Percentiles rank a stretch among this genome's conserved stretches.
Evolutionary conservation across 2,113 vertebrate species (phyloP).

Genomic region (Pterophyllum scalare): DNA sequence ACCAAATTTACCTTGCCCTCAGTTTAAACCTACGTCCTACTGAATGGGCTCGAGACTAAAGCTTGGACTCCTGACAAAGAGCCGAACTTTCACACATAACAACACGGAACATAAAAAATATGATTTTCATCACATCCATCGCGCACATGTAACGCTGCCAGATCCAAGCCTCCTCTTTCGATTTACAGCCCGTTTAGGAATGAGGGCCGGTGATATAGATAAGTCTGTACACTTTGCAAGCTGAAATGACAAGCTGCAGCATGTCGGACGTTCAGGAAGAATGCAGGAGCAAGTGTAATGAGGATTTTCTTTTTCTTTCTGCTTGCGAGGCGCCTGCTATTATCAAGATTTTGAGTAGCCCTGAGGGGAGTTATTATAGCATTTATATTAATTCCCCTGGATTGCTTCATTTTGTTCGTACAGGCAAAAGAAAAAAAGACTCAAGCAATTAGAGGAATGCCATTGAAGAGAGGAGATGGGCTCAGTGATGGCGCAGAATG

Average conservation of each 20-base stretch:
- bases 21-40: constrained; percentile 51
- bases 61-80: constrained; percentile 37
- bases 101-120: constrained; percentile 32
- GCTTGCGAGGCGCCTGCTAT: constrained; percentile 79
- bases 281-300: constrained; percentile 79
- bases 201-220: constrained; percentile 51
- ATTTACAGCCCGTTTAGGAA: constrained; percentile 45
- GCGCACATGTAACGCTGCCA: constrained; percentile 38
- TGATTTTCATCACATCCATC: constrained; percentile 44
- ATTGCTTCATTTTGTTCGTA: constrained; percentile 77
- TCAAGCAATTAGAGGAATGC: constrained; percentile 57
- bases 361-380: constrained; percentile 79
- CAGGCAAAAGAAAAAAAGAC: constrained; percentile 64
- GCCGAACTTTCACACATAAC: constrained; percentile 27
- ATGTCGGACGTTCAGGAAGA: constrained; percentile 69
- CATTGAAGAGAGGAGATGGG: constrained; percentile 14
- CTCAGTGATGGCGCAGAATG: constrained; percentile 5
- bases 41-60: neutral
- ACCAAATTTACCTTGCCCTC: constrained; percentile 54
- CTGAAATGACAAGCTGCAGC: constrained; percentile 69
- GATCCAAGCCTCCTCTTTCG: constrained; percentile 16
- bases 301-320: constrained; percentile 72
- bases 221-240: constrained; percentile 52
- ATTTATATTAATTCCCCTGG: constrained; percentile 79
- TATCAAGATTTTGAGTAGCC: constrained; percentile 73